A percentile compares a stretch with the other conserved stretches of the same genome.
phyloP scores from a whole-genome alignment of 2,797 vertebrate genomes.

The Hemibagrus guttatus region DNA sequence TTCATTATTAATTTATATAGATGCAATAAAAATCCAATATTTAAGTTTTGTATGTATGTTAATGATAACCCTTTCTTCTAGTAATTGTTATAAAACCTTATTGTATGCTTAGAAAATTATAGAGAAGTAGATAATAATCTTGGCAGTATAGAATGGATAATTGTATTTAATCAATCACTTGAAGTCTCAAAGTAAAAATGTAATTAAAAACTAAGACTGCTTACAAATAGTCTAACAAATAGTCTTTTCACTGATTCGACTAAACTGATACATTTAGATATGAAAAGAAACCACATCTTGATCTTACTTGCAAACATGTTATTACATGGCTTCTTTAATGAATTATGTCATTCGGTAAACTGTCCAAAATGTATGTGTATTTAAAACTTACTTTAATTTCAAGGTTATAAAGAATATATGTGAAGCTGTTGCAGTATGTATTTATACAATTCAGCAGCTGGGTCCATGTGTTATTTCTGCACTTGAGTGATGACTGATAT shows the following conservation, averaged over 20 bases:
- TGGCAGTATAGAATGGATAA: neutral
- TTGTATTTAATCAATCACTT: neutral
- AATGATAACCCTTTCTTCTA: neutral
- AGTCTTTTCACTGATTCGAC: neutral
- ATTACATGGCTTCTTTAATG: neutral
- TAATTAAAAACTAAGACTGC: neutral
- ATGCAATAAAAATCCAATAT: neutral
- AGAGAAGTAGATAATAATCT: neutral
- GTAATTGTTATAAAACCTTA: neutral
- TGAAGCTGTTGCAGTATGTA: neutral
- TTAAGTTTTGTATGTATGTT: neutral
- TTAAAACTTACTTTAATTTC: neutral
- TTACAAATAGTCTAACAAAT: neutral
- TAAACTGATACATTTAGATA: neutral
- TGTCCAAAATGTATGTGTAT: neutral
- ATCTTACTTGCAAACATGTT: neutral
- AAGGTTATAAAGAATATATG: neutral
- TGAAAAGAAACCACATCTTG: neutral
- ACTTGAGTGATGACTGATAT: neutral
- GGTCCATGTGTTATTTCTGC: conserved; percentile 9
- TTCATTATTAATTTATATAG: neutral
- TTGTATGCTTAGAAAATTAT: neutral
- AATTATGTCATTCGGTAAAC: neutral
- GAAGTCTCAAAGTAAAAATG: neutral
- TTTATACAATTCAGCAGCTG: neutral